Conservation (phyloP, 2,888 invertebrate genomes). For the Tetragnatha montana region DNA sequence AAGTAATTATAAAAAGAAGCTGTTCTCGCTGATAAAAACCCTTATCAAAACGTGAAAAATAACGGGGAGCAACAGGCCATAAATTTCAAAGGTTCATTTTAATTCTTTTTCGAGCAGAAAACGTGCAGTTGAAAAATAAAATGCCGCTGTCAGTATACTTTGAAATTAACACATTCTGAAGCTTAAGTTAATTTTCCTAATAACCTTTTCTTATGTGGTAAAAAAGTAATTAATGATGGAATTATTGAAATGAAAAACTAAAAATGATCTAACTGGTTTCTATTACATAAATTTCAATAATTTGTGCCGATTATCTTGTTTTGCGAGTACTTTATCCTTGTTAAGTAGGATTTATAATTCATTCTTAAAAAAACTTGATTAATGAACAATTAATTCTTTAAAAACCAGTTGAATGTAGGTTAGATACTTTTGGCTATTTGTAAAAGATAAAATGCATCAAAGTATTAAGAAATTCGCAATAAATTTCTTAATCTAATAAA, state of each 20-base stretch:
- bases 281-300: background rate
- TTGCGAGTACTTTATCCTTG: too few species aligned
- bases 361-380: too few species aligned
- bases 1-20: background rate
- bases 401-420: too few species aligned
- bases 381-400: too few species aligned
- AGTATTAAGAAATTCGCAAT: too few species aligned
- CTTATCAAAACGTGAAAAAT: background rate
- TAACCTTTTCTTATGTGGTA: background rate
- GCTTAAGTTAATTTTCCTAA: background rate
- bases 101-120: background rate
- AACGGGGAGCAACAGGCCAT: background rate
- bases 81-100: background rate
- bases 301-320: background rate
- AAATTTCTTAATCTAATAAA: too few species aligned
- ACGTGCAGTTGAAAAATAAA: background rate
- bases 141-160: background rate
- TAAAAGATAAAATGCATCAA: too few species aligned
- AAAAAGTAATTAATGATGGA: background rate
- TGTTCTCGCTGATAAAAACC: background rate
- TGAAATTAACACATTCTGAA: background rate
- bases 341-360: background rate
- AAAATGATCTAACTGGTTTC: background rate
- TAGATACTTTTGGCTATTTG: too few species aligned
- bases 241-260: background rate